Conservation (phyloP, 2,888 invertebrate species). For the Dynastes maya region DNA sequence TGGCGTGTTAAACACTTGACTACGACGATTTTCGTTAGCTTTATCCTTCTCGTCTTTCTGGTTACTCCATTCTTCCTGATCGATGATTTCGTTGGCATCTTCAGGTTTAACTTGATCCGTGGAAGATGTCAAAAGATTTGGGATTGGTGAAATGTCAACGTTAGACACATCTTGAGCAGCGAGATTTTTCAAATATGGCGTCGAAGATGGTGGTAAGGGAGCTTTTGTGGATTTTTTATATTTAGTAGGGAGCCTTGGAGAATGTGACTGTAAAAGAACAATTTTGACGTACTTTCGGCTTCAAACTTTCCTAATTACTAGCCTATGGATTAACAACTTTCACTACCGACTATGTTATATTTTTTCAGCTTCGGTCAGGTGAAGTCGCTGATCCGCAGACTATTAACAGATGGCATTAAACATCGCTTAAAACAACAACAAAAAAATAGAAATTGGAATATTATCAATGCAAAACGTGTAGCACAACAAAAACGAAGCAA, state of each 20-base stretch:
- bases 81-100: background rate
- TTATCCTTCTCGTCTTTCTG: slow-evolving; percentile 76
- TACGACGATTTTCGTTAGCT: slow-evolving; percentile 73
- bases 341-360: no score
- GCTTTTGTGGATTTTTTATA: slow-evolving; percentile 78
- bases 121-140: background rate
- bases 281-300: background rate
- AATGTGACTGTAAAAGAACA: slow-evolving; percentile 62
- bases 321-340: no score
- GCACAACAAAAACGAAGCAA: no score
- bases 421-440: no score
- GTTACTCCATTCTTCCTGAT: slow-evolving; percentile 71
- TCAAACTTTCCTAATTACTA: background rate
- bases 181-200: slow-evolving; percentile 55
- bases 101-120: background rate
- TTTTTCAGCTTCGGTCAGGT: no score
- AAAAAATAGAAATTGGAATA: no score
- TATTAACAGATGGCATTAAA: no score
- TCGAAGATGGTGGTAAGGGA: slow-evolving; percentile 75
- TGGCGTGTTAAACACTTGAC: slow-evolving; percentile 57
- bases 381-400: no score
- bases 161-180: background rate
- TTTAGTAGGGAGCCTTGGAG: slow-evolving; percentile 71
- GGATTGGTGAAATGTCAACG: background rate
- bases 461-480: no score